Evolutionary conservation across 2,113 vertebrate species (phyloP).

Genomic region (Pseudorasbora parva): DNA sequence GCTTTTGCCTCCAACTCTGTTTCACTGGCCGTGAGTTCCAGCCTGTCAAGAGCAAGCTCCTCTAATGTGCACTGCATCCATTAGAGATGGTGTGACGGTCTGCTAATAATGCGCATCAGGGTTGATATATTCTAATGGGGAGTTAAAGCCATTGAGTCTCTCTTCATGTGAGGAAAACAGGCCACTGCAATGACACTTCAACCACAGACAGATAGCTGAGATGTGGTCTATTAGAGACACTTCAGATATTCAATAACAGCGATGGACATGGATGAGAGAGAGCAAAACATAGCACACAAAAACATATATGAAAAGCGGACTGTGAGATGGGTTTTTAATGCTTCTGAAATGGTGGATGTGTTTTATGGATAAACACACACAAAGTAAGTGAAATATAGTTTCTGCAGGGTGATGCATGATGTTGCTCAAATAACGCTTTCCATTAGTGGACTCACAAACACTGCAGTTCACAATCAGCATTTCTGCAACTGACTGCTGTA

Average conservation of each 20-base stretch:
- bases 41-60: conserved; percentile 28
- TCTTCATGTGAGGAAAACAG: conserved; percentile 45
- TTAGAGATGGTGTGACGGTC: conserved; percentile 56
- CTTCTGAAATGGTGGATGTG: conserved; percentile 7
- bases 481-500: conserved; percentile 4
- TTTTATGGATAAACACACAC: conserved; percentile 23
- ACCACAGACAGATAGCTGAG: conserved; percentile 28
- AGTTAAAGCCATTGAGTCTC: conserved; percentile 62
- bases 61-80: conserved; percentile 55
- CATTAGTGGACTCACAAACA: conserved; percentile 17
- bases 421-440: conserved; percentile 22
- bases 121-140: conserved; percentile 69
- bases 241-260: conserved; percentile 34
- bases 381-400: background rate
- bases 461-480: conserved; percentile 20
- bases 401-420: conserved; percentile 4
- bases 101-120: conserved; percentile 63
- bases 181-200: conserved; percentile 49
- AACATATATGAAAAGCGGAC: background rate
- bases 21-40: conserved; percentile 15
- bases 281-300: conserved; percentile 29
- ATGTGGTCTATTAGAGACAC: conserved; percentile 40
- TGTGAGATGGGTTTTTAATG: conserved; percentile 1
- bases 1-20: conserved; percentile 24
- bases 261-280: conserved; percentile 16